Base-by-base conservation (phyloP, 1,140 invertebrate species). In the Bombus affinis region DNA sequence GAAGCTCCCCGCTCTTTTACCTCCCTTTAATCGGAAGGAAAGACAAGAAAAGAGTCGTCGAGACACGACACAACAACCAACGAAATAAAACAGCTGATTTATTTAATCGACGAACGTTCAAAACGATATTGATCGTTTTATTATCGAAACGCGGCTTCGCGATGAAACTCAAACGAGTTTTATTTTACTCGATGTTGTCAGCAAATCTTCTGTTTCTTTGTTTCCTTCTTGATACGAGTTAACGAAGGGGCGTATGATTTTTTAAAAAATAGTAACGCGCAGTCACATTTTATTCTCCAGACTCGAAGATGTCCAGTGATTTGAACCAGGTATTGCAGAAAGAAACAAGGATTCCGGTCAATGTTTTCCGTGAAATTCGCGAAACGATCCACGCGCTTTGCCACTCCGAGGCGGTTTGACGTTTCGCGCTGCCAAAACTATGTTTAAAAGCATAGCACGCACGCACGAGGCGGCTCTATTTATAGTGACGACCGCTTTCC, bases 371-470 rank as follows among this genome's bases (percentile, higher is more conserved):
- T 57, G 81, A 86, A 88, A 86, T 86, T 74, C 83, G 79, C 76
- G 79, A 83, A 85, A 78, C 88, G 91, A 94, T 92, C 91, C 92
- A 91, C 93, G 91, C 91, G 88, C 89, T 88, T 90, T 90, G 92
- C 90, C 92, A 93, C 92, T 92, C 92, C 89, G 91, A 93, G 92
- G 89, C 93, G 92, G 87, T 95, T 95, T 94, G 94, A 95, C 94
- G 94, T 95, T 95, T 95, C 90, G 78, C 91, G 86, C 91, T 94
- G 94, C 94, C 94, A 95, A 95, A 95, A 94, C 94, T 95, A 94
- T 94, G 94, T 95, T 94, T 95, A 95, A 94, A 94, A 93, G 91
- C 92, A 89, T 83, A 86, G 80, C 82, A 86, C 86, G 81, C 92
- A 93, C 93, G 92, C 93, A 92, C 93, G 92, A 92, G 92, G 91